A percentile compares a stretch with the other conserved stretches of the same genome.
phyloP scores from a whole-genome alignment of 2,113 vertebrate genomes.

The Sebastes schlegelii region DNA sequence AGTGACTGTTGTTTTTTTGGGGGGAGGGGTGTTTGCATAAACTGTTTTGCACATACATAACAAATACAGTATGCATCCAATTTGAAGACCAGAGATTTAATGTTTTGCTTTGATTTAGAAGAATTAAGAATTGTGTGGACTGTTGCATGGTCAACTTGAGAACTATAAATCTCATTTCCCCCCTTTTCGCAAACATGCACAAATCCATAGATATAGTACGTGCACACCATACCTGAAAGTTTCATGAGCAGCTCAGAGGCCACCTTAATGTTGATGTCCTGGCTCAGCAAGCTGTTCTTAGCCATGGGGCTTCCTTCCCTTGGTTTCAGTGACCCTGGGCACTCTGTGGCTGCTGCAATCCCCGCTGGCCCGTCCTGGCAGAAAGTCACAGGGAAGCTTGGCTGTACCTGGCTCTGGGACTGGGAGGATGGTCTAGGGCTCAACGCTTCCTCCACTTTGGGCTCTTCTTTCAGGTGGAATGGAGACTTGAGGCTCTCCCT shows the following conservation, averaged over 20 bases:
- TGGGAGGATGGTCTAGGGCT: conserved; percentile 81
- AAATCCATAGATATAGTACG: conserved; percentile 4
- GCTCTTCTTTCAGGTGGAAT: conserved; percentile 96
- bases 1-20: not conserved
- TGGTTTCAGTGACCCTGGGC: conserved; percentile 77
- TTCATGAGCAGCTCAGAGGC: conserved; percentile 99
- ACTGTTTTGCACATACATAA: not conserved
- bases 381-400: conserved; percentile 84
- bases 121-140: not conserved
- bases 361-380: conserved; percentile 84
- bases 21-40: not conserved
- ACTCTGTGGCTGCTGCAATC: conserved; percentile 53
- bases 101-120: not conserved
- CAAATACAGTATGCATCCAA: not conserved
- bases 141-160: not conserved
- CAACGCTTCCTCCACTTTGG: conserved; percentile 87
- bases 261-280: conserved; percentile 94
- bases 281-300: conserved; percentile 88
- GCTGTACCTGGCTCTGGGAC: conserved; percentile 74
- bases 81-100: not conserved
- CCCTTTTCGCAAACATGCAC: not conserved
- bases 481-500: conserved; percentile 93
- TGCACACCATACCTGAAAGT: conserved; percentile 90
- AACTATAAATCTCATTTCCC: conserved; percentile 2
- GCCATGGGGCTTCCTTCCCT: conserved; percentile 86